Evolutionary conservation across 2,888 invertebrate genomes (phyloP).

Genomic region (Aporophyla nigra): DNA sequence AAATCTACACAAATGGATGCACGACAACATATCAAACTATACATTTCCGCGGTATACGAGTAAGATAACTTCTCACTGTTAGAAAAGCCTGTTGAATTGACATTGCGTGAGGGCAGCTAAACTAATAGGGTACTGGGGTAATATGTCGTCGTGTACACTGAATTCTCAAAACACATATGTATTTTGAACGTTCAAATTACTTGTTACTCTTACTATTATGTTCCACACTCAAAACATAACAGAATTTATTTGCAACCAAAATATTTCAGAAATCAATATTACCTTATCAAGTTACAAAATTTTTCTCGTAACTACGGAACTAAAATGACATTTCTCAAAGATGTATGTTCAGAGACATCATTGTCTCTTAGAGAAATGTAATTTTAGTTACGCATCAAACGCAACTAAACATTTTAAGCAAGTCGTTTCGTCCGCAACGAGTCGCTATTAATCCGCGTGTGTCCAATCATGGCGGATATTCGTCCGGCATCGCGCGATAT

Average conservation of each 20-base stretch:
- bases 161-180: not conserved
- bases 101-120: too few species aligned
- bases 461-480: slow-evolving; percentile 59
- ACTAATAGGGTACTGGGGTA: too few species aligned
- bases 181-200: not conserved
- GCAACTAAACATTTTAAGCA: slow-evolving; percentile 15
- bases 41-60: too few species aligned
- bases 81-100: too few species aligned
- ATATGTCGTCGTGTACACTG: not conserved
- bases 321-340: not conserved
- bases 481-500: slow-evolving; percentile 36
- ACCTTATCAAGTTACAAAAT: not conserved
- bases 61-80: too few species aligned
- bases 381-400: not conserved
- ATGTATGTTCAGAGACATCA: too few species aligned
- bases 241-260: not conserved
- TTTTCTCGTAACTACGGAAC: not conserved
- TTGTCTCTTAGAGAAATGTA: too few species aligned
- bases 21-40: too few species aligned
- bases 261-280: not conserved
- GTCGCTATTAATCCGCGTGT: slow-evolving; percentile 47
- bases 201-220: not conserved
- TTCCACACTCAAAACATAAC: not conserved
- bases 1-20: too few species aligned
- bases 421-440: slow-evolving; percentile 26